phyloP scores from a whole-genome alignment of 2,113 vertebrate genomes.

The Jaculus jaculus region DNA sequence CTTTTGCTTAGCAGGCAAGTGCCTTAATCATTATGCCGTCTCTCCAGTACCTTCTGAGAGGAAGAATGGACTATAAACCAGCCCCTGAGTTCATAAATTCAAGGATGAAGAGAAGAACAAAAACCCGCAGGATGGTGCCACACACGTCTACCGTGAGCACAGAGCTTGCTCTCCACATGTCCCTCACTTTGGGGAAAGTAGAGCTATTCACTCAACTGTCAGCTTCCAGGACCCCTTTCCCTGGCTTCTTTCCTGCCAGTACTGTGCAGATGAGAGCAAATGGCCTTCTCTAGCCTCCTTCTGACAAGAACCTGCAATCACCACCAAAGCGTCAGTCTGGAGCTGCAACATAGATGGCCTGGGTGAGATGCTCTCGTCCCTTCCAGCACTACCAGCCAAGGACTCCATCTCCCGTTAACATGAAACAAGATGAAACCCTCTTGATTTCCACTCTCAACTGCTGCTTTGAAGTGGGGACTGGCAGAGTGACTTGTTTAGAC shows the following conservation, averaged over 20 bases:
- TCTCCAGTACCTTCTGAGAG: not conserved
- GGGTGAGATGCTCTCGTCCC: accelerated
- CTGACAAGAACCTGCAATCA: not conserved
- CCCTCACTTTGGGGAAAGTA: not conserved
- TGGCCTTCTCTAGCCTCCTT: not conserved
- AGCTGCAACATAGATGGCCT: not conserved
- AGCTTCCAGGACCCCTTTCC: not conserved
- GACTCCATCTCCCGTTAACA: not conserved
- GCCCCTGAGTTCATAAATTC: not conserved
- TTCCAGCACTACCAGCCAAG: not conserved
- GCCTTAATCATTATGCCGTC: no score
- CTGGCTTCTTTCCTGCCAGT: not conserved
- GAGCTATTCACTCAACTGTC: not conserved
- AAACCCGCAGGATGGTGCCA: accelerated
- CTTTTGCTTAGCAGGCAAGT: no score
- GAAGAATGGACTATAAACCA: not conserved
- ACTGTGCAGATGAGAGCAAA: not conserved
- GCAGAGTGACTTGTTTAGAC: not conserved
- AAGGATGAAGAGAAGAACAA: not conserved
- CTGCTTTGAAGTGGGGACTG: not conserved
- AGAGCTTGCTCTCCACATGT: not conserved
- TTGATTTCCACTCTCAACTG: not conserved
- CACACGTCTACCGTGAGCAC: accelerated
- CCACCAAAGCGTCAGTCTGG: not conserved
- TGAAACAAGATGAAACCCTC: not conserved